Evolutionary conservation across 2,888 invertebrate genomes (phyloP), one percentile per base, ranked within the genome.

Genomic region (Sarcophaga carnaria): DNA sequence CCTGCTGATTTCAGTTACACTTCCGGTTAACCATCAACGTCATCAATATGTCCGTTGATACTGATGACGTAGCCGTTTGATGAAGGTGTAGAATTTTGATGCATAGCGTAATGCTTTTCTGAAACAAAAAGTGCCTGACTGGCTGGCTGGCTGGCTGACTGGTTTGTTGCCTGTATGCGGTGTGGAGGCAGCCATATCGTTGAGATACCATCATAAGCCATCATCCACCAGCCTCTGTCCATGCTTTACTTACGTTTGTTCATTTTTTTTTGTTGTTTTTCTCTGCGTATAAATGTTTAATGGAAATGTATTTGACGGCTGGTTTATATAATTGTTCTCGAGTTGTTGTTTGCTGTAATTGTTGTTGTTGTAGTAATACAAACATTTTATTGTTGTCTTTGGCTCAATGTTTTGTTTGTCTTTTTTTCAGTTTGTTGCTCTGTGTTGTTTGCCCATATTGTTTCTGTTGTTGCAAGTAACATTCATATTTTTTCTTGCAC

Each of bases 261-360:
- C 22, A 22, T 45, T 69, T 76, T 25, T 69, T 27, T 20, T 67
- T 47, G n/a, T 69, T 76, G 20, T 69, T 27, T 20, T 67, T 20
- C n/a, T 45, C 10, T 64, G 83, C 64, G 77, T 85, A 87, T 87
- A 88, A 88, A 89, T 89, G 89, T 90, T 90, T 91, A 92, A 91
- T 91, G 90, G 92, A 90, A 90, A 91, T 90, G 91, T 91, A 91
- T 91, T 92, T 91, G 91, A 92, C 90, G 92, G 91, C 91, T 91
- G 92, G 90, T 90, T 91, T 90, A 90, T 90, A 81, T 78, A 81
- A 69, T 85, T 88, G 89, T 87, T 79, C 86, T 78, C 83, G 76
- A 82, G 80, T 80, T 63, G 60, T 69, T 67, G n/a, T 27, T 27
- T 17, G 37, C 10, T 37, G 2, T 37, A 17, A 10, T 66, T n/a